A percentile compares a stretch with the other conserved stretches of the same genome.
These are phyloP conservation scores for Erpetoichthys calabaricus DNA, from an alignment of 2,797 vertebrate species.

Conservation along the genomic window DNA sequence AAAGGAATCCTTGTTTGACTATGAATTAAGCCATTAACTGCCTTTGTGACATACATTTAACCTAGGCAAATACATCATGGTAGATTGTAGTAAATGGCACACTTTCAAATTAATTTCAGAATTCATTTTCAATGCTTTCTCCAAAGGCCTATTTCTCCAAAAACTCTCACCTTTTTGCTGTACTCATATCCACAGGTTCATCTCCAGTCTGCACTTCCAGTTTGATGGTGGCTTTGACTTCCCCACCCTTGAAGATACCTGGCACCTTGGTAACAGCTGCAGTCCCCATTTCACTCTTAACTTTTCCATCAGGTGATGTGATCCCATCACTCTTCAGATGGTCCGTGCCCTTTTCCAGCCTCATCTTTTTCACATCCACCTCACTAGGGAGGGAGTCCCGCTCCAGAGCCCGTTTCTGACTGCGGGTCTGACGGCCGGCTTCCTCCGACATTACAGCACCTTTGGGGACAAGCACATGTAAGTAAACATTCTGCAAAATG, in stretches of 20 bases:
- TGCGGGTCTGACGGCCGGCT: slow-evolving; percentile 79
- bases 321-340: slow-evolving; percentile 29
- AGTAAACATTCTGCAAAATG: no score
- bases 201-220: slow-evolving; percentile 74
- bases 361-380: slow-evolving; percentile 68
- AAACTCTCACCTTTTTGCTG: slow-evolving; percentile 70
- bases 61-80: no score
- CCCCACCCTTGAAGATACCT: slow-evolving; percentile 56
- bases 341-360: slow-evolving; percentile 60
- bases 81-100: no score
- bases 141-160: not conserved
- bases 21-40: no score
- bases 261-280: slow-evolving; percentile 31
- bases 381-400: slow-evolving; percentile 53
- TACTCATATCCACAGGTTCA: slow-evolving; percentile 92
- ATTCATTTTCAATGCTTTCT: no score
- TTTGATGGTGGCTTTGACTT: slow-evolving; percentile 70
- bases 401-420: slow-evolving; percentile 88
- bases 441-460: slow-evolving; percentile 81
- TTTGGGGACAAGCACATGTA: slow-evolving; percentile 13
- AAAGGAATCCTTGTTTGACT: no score
- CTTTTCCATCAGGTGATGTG: slow-evolving; percentile 11
- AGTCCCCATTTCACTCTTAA: slow-evolving; percentile 33
- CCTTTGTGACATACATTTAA: no score
- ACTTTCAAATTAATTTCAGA: no score